These are phyloP conservation scores for Agrochola litura DNA, from an alignment of 2,888 invertebrate species.

Conservation along the genomic window DNA sequence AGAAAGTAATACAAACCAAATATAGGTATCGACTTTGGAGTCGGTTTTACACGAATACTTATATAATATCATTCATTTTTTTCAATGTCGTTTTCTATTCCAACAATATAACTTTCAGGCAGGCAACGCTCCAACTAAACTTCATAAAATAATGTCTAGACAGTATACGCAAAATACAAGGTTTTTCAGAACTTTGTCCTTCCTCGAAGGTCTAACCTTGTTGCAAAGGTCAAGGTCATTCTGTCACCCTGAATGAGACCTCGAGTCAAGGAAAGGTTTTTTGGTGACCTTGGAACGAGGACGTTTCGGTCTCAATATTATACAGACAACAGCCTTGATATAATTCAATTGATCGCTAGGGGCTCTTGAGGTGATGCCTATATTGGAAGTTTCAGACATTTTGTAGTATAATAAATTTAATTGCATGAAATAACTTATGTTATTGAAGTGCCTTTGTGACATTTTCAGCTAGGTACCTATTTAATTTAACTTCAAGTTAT, in stretches of 20 bases:
- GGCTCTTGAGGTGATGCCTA: not conserved
- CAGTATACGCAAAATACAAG: not conserved
- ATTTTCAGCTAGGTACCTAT: too few relatives aligned
- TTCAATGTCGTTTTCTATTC: too few relatives aligned
- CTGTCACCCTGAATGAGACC: conserved; percentile 22
- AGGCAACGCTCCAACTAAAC: too few relatives aligned
- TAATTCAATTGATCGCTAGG: not conserved
- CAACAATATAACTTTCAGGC: too few relatives aligned
- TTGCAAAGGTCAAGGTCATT: not conserved
- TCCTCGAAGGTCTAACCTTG: conserved; percentile 31
- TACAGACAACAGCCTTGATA: conserved; percentile 10
- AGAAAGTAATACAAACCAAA: too few relatives aligned
- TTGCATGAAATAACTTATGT: too few relatives aligned
- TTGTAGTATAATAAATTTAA: too few relatives aligned
- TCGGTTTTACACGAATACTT: too few relatives aligned
- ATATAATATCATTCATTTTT: too few relatives aligned
- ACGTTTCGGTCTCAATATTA: not conserved
- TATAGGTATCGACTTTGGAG: too few relatives aligned
- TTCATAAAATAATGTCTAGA: not conserved
- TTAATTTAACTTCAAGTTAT: too few relatives aligned
- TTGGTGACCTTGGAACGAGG: conserved; percentile 7
- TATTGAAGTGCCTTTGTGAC: too few relatives aligned
- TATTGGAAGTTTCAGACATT: not conserved
- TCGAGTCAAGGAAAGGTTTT: conserved; percentile 18
- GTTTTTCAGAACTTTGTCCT: not conserved